Evolutionary conservation across 2,113 vertebrate species (phyloP).

Genomic region (Picathartes gymnocephalus): DNA sequence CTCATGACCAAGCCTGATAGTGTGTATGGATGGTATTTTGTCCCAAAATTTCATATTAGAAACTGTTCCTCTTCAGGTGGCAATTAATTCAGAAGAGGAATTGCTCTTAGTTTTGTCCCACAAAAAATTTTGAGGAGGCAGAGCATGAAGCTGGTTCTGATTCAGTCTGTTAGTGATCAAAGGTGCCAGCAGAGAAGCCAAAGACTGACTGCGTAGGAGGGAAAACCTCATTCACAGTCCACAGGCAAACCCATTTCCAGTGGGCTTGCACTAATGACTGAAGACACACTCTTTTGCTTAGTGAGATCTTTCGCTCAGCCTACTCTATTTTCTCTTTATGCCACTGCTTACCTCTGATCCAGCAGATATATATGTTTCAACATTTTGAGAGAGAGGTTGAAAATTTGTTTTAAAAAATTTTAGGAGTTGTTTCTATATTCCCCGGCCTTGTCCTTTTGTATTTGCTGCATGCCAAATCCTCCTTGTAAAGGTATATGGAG

Average conservation of each 20-base stretch:
- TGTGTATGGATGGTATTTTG: neutral
- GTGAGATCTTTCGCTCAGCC: neutral
- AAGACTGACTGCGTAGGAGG: neutral
- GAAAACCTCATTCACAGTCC: neutral
- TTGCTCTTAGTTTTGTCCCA: neutral
- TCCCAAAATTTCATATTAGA: neutral
- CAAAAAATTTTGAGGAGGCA: neutral
- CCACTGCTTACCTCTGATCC: neutral
- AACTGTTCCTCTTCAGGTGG: neutral
- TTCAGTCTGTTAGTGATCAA: neutral
- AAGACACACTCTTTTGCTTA: neutral
- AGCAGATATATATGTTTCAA: fast-evolving
- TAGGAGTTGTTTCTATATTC: neutral
- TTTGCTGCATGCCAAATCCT: neutral
- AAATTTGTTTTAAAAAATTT: neutral
- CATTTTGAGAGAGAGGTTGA: neutral
- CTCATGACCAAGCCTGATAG: neutral
- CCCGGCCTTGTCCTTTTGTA: neutral
- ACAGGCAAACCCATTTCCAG: neutral
- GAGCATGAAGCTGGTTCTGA: neutral
- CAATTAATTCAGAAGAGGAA: neutral
- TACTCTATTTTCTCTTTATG: neutral
- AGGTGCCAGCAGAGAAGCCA: neutral
- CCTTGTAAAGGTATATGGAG: neutral
- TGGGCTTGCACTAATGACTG: neutral